phyloP scores from a whole-genome alignment of 2,113 vertebrate genomes.

The Atrichornis clamosus region DNA sequence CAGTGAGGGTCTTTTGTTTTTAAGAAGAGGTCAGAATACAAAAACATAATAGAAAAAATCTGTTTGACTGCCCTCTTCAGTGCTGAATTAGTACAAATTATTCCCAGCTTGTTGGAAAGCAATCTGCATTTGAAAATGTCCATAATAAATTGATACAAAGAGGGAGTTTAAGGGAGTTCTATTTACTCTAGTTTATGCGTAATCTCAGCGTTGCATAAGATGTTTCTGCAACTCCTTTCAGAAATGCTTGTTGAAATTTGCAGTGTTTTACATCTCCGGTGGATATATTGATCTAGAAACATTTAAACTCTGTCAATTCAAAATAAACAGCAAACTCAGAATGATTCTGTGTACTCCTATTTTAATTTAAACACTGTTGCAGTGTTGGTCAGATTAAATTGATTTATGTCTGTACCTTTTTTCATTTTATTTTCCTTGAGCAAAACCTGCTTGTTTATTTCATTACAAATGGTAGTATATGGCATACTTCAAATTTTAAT shows the following conservation, averaged over 20 bases:
- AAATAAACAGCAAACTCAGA: not conserved
- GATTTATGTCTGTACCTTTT: not conserved
- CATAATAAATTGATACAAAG: not conserved
- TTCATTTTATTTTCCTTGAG: not conserved
- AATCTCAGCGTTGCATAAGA: not conserved
- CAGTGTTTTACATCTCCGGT: not conserved
- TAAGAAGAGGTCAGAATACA: not conserved
- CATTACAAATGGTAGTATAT: not conserved
- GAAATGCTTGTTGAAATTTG: not conserved
- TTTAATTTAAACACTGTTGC: not conserved
- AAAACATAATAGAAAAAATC: constrained; percentile 6
- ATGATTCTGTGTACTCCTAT: not conserved
- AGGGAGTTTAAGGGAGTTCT: not conserved
- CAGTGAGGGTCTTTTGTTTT: not conserved
- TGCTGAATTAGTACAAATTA: constrained; percentile 18
- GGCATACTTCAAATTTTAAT: not conserved
- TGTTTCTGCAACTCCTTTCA: not conserved
- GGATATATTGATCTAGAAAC: not conserved
- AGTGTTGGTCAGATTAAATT: not conserved
- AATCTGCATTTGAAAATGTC: constrained; percentile 13
- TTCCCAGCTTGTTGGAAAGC: constrained; percentile 7
- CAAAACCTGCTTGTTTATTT: not conserved
- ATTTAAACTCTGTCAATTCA: not conserved
- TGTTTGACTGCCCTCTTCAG: constrained; percentile 2
- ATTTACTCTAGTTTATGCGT: not conserved